Base-by-base conservation (phyloP, 2,888 invertebrate genomes). In the Liopterus haemorrhoidalis region DNA sequence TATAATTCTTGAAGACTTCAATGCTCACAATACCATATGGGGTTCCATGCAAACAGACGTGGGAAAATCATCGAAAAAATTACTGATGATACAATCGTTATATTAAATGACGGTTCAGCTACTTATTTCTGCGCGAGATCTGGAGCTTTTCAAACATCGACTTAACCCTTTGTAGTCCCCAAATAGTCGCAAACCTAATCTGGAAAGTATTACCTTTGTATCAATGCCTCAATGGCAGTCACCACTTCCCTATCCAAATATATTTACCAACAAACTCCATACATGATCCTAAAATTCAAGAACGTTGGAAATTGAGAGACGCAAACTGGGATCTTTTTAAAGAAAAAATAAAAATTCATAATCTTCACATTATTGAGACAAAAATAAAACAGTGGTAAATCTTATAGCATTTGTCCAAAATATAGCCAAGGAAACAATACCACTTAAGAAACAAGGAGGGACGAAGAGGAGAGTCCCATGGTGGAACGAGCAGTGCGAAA, bases 1-100 rank as follows among this genome's bases (percentile, higher is more conserved):
- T n/a, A 41, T 59, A 3, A 37, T 57, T 2, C 16, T 54, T 1
- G 58, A 56, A 1, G 56, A 59, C 30, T 56, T 58, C 21, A 57
- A 58, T 25, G 52, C 50, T 15, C 51, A 57, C 21, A 49, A 41
- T 19, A 4, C 22, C 0, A 3, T 51, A 2, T 58, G 54, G 52
- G 50, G 55, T 6, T 54, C 51, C 3, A 18, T 16, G 33, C 21
- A n/a, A 53, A 57, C 20, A 19, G 15, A 6, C 25, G 50, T 21
- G 55, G 56, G 6, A 53, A 46, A 41, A 43, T 49, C 2, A 20
- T 58, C 1, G 52, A 54, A 46, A 14, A 40, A 11, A 21, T 49
- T 6, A 12, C 54, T 14, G 44, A 54, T n/a, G 15, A 48, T 8
- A 43, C 54, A 6, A 16, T 50, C 5, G 31, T 45, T 4, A 15